Conservation (phyloP, 92 coral and sea anemone genomes). For the Porites lobata region DNA sequence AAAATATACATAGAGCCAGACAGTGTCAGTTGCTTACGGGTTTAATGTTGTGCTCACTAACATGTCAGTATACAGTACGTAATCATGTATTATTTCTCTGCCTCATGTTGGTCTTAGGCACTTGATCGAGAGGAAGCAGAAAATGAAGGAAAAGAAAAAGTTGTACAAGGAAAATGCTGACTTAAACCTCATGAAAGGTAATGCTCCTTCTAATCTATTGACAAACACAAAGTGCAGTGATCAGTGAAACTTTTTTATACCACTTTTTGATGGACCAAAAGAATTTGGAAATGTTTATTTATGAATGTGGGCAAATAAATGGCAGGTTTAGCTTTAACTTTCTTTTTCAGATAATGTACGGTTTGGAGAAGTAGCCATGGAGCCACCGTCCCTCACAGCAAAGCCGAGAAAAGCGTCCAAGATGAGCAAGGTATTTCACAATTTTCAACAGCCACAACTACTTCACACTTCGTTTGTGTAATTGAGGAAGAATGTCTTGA, state of each 20-base stretch:
- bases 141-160: slow-evolving; percentile 69
- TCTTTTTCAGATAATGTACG: slow-evolving; percentile 73
- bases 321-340: not conserved
- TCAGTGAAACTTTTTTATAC: not conserved
- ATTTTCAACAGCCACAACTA: too few species aligned
- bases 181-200: slow-evolving; percentile 50
- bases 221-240: not conserved
- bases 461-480: too few species aligned
- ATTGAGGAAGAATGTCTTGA: too few species aligned
- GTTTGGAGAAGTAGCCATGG: slow-evolving; percentile 94
- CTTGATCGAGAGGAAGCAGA: slow-evolving; percentile 81
- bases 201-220: not conserved
- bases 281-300: too few species aligned
- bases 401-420: slow-evolving; percentile 86
- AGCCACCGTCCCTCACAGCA: slow-evolving; percentile 92
- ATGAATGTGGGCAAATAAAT: too few species aligned
- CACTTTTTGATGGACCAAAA: not conserved
- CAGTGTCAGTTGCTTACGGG: too few species aligned
- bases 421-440: slow-evolving; percentile 44
- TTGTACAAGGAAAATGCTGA: slow-evolving; percentile 5
- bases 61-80: too few species aligned
- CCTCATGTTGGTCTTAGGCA: slow-evolving; percentile 47
- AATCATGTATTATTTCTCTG: too few species aligned
- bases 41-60: too few species aligned
- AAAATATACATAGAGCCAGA: too few species aligned